Evolutionary conservation across 2,113 vertebrate species (phyloP).

Genomic region (Epinephelus moara): DNA sequence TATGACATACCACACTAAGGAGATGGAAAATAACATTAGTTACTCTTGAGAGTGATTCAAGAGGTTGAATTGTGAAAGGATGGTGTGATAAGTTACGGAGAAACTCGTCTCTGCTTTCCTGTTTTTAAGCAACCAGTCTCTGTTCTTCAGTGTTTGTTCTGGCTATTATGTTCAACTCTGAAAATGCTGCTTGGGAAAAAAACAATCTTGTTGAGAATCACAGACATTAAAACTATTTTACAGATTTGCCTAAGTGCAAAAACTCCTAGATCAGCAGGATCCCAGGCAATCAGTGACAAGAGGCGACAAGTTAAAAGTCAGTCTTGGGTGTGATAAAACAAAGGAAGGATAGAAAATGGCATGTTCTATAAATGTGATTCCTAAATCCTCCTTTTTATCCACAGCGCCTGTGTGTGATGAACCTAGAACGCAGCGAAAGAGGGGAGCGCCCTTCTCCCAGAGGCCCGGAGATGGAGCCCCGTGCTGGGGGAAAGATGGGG

Average conservation of each 20-base stretch:
- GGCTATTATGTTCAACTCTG: slow-evolving; percentile 12
- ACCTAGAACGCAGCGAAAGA: slow-evolving; percentile 81
- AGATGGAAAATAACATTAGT: slow-evolving; percentile 52
- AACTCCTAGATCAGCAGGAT: slow-evolving; percentile 26
- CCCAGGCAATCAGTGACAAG: too few relatives aligned
- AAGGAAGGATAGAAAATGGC: background rate
- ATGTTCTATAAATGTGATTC: slow-evolving; percentile 9
- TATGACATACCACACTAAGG: slow-evolving; percentile 27
- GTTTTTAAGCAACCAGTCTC: background rate
- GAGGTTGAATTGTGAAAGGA: slow-evolving; percentile 21
- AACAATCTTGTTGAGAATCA: slow-evolving; percentile 38
- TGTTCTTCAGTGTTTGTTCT: slow-evolving; percentile 21
- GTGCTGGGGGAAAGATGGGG: slow-evolving; percentile 78
- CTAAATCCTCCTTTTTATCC: slow-evolving; percentile 25
- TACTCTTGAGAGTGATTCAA: slow-evolving; percentile 42
- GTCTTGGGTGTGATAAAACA: slow-evolving; percentile 32
- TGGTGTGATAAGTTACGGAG: slow-evolving; percentile 13
- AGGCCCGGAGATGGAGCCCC: slow-evolving; percentile 90
- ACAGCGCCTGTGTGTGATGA: slow-evolving; percentile 87
- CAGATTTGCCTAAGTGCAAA: slow-evolving; percentile 5
- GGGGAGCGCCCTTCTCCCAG: slow-evolving; percentile 62
- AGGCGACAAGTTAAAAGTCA: background rate
- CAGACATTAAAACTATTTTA: slow-evolving; percentile 36
- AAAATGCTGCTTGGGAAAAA: slow-evolving; percentile 23
- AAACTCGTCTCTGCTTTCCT: slow-evolving; percentile 12